Conservation (phyloP, 1,140 invertebrate species). For the Thaumetopoea pityocampa region DNA sequence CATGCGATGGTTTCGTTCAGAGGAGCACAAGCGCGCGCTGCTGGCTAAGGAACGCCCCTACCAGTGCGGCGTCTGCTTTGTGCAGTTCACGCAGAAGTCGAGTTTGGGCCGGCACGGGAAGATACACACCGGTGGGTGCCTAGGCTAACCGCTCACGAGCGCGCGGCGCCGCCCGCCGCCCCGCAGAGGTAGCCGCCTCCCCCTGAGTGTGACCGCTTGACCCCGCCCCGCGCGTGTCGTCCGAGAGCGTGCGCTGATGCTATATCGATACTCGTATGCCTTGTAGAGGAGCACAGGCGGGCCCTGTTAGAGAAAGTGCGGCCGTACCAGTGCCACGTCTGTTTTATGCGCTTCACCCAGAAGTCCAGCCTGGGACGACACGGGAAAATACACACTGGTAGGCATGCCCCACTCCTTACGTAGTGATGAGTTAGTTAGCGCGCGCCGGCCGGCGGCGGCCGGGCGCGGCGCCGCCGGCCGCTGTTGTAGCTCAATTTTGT, state of each 20-base stretch:
- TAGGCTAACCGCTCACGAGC: slow-evolving; percentile 30
- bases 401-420: slow-evolving; percentile 73
- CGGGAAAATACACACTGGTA: slow-evolving; percentile 77
- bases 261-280: slow-evolving; percentile 72
- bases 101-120: slow-evolving; percentile 64
- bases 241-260: slow-evolving; percentile 55
- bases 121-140: slow-evolving; percentile 61
- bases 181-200: slow-evolving; percentile 52
- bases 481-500: slow-evolving; percentile 70
- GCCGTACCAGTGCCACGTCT: slow-evolving; percentile 80
- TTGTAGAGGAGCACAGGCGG: slow-evolving; percentile 77
- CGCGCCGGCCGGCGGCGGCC: slow-evolving; percentile 57
- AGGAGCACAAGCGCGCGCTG: slow-evolving; percentile 59
- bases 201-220: slow-evolving; percentile 62
- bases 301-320: slow-evolving; percentile 78
- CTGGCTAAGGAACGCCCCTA: slow-evolving; percentile 76
- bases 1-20: slow-evolving; percentile 47
- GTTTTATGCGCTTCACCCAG: slow-evolving; percentile 79
- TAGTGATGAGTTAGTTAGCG: slow-evolving; percentile 59
- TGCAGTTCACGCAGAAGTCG: slow-evolving; percentile 72
- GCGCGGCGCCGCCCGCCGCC: too few species aligned
- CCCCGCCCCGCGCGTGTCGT: slow-evolving; percentile 41
- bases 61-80: slow-evolving; percentile 70
- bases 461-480: slow-evolving; percentile 34
- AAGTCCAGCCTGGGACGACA: slow-evolving; percentile 77